Evolutionary conservation across 2,888 invertebrate species (phyloP), one percentile per base, ranked within the genome.

Genomic region (Diabrotica balteata): DNA sequence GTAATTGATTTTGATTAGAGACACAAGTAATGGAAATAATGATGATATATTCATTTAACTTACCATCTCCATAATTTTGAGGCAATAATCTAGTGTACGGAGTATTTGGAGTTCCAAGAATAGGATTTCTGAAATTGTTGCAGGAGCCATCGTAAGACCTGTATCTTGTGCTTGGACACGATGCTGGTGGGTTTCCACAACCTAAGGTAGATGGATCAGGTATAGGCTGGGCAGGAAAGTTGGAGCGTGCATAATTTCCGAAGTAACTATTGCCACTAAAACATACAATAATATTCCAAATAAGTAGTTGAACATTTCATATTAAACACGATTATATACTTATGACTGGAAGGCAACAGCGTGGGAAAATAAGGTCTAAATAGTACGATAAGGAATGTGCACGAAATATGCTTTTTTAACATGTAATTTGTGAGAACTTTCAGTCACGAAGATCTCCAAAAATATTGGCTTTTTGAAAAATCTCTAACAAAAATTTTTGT

Each of bases 71-170:
- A 80, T 92, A 92, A 72, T 88, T 89, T 32, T 89, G 86, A 0
- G 88, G 87, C 17, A 90, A 76, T 45, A 93, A 82, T 72, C 93
- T 85, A 52, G 87, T 88, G 72, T 91, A 92, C 54, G 90, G 89
- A 0, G 91, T 90, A 77, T 92, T 91, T 0, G 94, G 90, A 60
- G 88, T 87, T 10, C 98, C 98, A 89, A 93, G 91, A 7, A 90
- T 88, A 0, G 97, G 94, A 74, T 93, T 89, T 68, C 88, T 86
- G 59, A 93, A 84, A 83, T 99, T 98, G 83, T 99, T 99, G 82
- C 99, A 99, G 1, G 95, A 91, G 0, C 98, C 98, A 82, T 98
- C 98, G 70, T 92, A 88, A 0, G 93, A 88, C 54, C 93, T 87
- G 82, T 95, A 97, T 60, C 90, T 88, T 0, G 87, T 85, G 46